Percentiles rank a stretch among this genome's conserved stretches.
Evolutionary conservation across 1,140 invertebrate genomes (phyloP).

Genomic region (Nymphalis io): DNA sequence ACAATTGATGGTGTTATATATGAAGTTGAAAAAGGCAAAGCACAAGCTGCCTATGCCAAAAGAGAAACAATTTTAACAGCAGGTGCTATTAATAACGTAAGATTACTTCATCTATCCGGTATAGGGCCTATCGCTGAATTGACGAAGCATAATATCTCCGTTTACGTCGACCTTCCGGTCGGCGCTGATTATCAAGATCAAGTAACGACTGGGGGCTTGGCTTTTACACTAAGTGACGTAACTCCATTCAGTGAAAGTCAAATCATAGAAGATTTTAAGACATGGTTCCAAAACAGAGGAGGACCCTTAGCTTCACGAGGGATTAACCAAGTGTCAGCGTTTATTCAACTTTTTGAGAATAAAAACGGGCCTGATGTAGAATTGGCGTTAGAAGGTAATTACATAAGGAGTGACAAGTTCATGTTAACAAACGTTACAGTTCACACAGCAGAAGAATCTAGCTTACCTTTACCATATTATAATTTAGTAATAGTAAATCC

Average conservation of each 20-base stretch:
- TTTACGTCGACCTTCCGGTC: conserved; percentile 82
- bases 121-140: conserved; percentile 87
- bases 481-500: conserved; percentile 85
- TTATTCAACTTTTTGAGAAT: conserved; percentile 70
- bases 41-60: conserved; percentile 74
- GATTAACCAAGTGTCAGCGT: conserved; percentile 70
- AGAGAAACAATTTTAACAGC: conserved; percentile 85
- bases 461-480: conserved; percentile 69
- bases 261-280: conserved; percentile 74
- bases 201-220: conserved; percentile 68
- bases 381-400: conserved; percentile 69
- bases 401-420: conserved; percentile 73
- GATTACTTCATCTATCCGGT: conserved; percentile 87
- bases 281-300: conserved; percentile 68
- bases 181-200: conserved; percentile 86
- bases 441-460: conserved; percentile 64
- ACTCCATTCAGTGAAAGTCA: conserved; percentile 54
- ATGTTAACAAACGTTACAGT: conserved; percentile 72
- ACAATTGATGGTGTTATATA: conserved; percentile 82
- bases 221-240: conserved; percentile 57
- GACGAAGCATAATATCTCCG: conserved; percentile 80
- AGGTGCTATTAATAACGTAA: conserved; percentile 82
- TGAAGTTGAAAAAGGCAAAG: conserved; percentile 70
- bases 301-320: conserved; percentile 71
- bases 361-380: conserved; percentile 72